Evolutionary conservation across 2,113 vertebrate species (phyloP).

Genomic region (Coregonus clupeaformis): DNA sequence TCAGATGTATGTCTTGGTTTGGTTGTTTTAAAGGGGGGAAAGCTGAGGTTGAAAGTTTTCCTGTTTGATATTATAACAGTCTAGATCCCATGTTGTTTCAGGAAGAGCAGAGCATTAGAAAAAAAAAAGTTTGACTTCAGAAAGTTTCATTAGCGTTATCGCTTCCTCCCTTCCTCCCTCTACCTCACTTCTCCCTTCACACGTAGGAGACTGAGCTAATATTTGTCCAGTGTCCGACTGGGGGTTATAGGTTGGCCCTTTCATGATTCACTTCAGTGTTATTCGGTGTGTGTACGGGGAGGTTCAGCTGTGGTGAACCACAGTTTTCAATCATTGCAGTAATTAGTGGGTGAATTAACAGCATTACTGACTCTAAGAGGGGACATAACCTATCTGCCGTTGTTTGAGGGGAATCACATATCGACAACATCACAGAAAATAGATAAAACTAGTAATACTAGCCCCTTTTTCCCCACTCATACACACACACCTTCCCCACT

Average conservation of each 20-base stretch:
- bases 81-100: slow-evolving; percentile 29
- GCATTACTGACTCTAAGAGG: slow-evolving; percentile 64
- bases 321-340: slow-evolving; percentile 52
- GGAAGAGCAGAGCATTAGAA: slow-evolving; percentile 9
- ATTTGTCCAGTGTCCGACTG: slow-evolving; percentile 37
- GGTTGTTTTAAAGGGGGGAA: slow-evolving; percentile 31
- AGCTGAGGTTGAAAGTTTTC: slow-evolving; percentile 21
- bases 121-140: too few relatives aligned
- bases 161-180: not conserved
- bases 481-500: too few relatives aligned
- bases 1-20: slow-evolving; percentile 7
- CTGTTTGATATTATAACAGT: slow-evolving; percentile 14
- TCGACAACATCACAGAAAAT: not conserved
- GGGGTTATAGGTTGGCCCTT: slow-evolving; percentile 19
- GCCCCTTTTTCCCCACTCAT: too few relatives aligned
- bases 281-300: not conserved
- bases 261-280: slow-evolving; percentile 26
- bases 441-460: not conserved
- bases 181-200: not conserved
- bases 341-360: slow-evolving; percentile 63
- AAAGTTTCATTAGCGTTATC: slow-evolving; percentile 9
- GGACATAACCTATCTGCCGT: slow-evolving; percentile 57
- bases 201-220: slow-evolving; percentile 49
- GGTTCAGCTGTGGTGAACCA: too few relatives aligned
- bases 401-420: slow-evolving; percentile 10